Evolutionary conservation across 2,797 vertebrate genomes (phyloP), one percentile per base, ranked within the genome.

Genomic region (Chelonia mydas): DNA sequence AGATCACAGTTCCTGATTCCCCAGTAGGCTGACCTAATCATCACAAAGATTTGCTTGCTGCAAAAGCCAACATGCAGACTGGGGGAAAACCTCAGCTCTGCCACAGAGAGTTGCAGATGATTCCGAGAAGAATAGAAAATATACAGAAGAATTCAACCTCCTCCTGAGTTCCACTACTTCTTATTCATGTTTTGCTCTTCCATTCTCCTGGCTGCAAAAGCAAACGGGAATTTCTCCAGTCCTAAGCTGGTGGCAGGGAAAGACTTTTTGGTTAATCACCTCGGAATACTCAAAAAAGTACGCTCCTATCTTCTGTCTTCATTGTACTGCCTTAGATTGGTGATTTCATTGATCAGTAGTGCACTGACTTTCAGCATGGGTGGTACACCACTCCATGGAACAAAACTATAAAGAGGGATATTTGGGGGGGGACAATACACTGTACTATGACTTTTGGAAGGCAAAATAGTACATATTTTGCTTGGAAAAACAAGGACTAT

Each of bases 211-310:
- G 90, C 92, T 90, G 68, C 74, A 89, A 94, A 95, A 89, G 94
- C 90, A 95, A 97, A 92, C 89, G 96, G 97, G 97, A 97, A 91
- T 96, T 95, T 94, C 92, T 97, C 97, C 97, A 97, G 96, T 89
- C 92, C 96, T 97, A 97, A 96, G 96, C 97, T 96, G 96, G 96
- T 97, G 96, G 96, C 95, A 97, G 97, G 95, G 95, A 96, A 96
- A 97, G 97, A 96, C 95, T 97, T 97, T 97, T 97, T 97, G 97
- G 96, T 97, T 97, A 97, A 97, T 97, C 97, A 97, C 87, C 97
- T 96, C 96, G 91, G 95, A 97, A 96, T 92, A 96, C 96, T 97
- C 96, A 95, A 96, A 97, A 97, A 97, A 96, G 94, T 97, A 96
- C 97, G 95, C 93, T 96, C 93, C 95, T 97, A 97, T 95, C 95